phyloP scores from a whole-genome alignment of 1,140 invertebrate species.

The Conus ventricosus region DNA sequence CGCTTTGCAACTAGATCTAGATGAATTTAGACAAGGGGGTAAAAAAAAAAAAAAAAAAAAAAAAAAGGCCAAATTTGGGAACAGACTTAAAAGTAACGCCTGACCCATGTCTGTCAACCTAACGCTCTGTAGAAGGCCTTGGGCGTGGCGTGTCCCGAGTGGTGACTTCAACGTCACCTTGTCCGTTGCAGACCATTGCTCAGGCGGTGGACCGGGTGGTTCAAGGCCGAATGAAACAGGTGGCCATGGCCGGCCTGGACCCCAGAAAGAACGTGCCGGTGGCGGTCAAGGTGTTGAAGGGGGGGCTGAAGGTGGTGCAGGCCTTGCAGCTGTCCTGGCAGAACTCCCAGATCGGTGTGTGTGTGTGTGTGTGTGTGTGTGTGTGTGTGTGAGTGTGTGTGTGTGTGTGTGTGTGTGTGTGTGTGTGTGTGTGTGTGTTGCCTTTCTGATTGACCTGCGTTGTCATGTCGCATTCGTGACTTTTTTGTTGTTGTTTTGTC shows the following conservation, averaged over 20 bases:
- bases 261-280: constrained; percentile 3
- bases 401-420: constrained; percentile 5
- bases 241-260: constrained; percentile 27
- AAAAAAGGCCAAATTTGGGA: too few relatives aligned
- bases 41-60: too few relatives aligned
- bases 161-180: too few relatives aligned
- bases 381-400: constrained; percentile 6
- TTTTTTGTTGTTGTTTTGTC: too few relatives aligned
- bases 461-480: too few relatives aligned
- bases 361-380: constrained; percentile 5
- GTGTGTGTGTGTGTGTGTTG: background rate
- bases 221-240: constrained; percentile 24
- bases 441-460: background rate
- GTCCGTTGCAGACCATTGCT: constrained; percentile 7
- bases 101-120: too few relatives aligned
- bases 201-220: constrained; percentile 17
- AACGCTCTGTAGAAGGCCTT: too few relatives aligned
- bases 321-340: constrained; percentile 13
- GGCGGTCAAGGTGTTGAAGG: constrained; percentile 8
- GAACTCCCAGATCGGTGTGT: constrained; percentile 4
- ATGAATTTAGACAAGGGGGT: too few relatives aligned
- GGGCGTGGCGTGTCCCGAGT: too few relatives aligned
- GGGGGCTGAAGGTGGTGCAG: constrained; percentile 16
- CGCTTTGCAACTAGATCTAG: too few relatives aligned
- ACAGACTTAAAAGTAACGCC: too few relatives aligned